Evolutionary conservation across 2,797 vertebrate genomes (phyloP).

Genomic region (Setipinna tenuifilis): DNA sequence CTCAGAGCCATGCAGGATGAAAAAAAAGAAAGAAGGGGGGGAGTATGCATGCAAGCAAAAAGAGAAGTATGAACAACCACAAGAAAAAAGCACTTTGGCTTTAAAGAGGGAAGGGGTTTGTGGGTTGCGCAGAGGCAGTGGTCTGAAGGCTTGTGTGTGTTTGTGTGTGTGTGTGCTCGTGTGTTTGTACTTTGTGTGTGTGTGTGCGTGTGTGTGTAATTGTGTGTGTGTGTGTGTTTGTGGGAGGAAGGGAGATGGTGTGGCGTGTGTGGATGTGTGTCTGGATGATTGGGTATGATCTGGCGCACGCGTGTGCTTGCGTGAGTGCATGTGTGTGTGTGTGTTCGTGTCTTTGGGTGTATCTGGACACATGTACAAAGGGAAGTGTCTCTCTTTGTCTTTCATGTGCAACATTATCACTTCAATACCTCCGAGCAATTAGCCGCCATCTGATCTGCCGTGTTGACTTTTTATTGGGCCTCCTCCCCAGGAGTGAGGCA

Average conservation of each 20-base stretch:
- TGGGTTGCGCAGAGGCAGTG: conserved; percentile 38
- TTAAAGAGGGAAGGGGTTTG: conserved; percentile 46
- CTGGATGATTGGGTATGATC: conserved; percentile 13
- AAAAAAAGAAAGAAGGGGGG: too few species aligned
- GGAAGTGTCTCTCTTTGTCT: conserved; percentile 29
- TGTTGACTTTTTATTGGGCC: conserved; percentile 46
- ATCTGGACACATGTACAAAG: conserved; percentile 4
- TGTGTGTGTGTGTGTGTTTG: not conserved
- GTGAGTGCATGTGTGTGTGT: not conserved
- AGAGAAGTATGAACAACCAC: conserved; percentile 44
- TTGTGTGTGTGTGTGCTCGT: not conserved
- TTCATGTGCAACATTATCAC: conserved; percentile 43
- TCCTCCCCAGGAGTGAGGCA: conserved; percentile 30
- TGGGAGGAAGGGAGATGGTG: not conserved
- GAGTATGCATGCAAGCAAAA: conserved; percentile 30
- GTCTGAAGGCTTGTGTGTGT: conserved; percentile 19
- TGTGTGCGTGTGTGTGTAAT: not conserved
- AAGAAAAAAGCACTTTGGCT: conserved; percentile 45
- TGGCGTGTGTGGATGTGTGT: not conserved
- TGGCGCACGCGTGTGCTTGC: not conserved
- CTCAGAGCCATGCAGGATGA: not conserved
- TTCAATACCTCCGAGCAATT: conserved; percentile 42
- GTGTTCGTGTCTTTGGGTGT: not conserved
- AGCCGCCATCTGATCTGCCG: conserved; percentile 42
- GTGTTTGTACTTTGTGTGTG: not conserved